Conservation (phyloP, 2,888 invertebrate species). For the Agrypnus murinus region DNA sequence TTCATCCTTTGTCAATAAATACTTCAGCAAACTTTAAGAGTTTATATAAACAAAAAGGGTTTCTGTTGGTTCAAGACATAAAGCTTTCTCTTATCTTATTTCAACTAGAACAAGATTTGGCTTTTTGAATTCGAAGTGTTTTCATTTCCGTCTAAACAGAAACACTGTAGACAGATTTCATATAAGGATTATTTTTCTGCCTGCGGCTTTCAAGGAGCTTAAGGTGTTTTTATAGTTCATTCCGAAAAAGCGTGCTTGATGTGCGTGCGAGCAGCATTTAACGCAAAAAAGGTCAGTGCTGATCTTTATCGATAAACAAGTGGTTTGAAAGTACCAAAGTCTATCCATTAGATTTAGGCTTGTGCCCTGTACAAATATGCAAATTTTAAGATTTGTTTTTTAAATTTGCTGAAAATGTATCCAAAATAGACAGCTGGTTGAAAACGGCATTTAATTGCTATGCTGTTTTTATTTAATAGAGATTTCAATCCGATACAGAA, state of each 20-base stretch:
- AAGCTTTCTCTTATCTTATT: constrained; percentile 21
- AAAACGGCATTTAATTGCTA: too few species aligned
- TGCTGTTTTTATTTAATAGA: background rate
- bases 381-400: constrained; percentile 1
- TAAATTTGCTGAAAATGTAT: background rate
- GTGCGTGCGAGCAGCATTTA: constrained; percentile 3
- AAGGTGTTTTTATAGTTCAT: background rate
- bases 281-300: constrained; percentile 15
- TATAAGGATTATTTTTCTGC: background rate
- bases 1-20: constrained; percentile 20
- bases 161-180: background rate
- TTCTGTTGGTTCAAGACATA: constrained; percentile 15
- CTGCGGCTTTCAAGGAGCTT: background rate
- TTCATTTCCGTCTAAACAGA: background rate
- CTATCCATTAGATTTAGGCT: constrained; percentile 7
- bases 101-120: constrained; percentile 1
- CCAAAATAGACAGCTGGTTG: background rate
- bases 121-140: constrained; percentile 7
- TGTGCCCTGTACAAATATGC: background rate
- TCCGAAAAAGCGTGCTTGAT: constrained; percentile 1
- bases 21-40: constrained; percentile 12
- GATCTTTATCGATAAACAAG: constrained; percentile 21
- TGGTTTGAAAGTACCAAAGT: constrained; percentile 2
- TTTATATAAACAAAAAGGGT: constrained; percentile 21
- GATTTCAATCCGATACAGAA: background rate